Evolutionary conservation across 2,888 invertebrate species (phyloP).

Genomic region (Sinotaia quadrata): DNA sequence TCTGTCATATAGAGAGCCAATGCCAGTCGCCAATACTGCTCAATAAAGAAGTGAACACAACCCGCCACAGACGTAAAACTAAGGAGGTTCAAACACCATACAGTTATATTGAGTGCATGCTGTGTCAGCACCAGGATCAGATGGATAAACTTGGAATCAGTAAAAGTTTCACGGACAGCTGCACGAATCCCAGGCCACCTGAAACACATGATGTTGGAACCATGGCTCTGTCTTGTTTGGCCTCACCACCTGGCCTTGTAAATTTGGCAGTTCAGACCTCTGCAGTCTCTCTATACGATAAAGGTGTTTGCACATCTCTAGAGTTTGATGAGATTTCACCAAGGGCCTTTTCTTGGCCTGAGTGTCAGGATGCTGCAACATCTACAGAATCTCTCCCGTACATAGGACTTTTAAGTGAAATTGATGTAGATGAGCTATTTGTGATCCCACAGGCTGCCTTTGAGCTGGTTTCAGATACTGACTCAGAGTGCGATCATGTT

Average conservation of each 20-base stretch:
- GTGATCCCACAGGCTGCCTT: slow-evolving; percentile 55
- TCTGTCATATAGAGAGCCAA: slow-evolving; percentile 22
- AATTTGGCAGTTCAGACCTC: slow-evolving; percentile 55
- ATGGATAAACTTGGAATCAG: neutral
- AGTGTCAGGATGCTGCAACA: slow-evolving; percentile 54
- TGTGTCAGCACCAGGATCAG: slow-evolving; percentile 28
- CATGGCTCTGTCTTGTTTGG: slow-evolving; percentile 52
- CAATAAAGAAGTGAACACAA: slow-evolving; percentile 25
- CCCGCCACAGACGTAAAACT: slow-evolving; percentile 4
- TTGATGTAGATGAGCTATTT: slow-evolving; percentile 62
- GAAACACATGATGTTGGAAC: slow-evolving; percentile 50
- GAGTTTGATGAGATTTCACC: slow-evolving; percentile 40
- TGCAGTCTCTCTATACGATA: slow-evolving; percentile 46
- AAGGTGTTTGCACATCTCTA: slow-evolving; percentile 51
- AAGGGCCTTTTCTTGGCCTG: slow-evolving; percentile 30
- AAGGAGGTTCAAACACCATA: slow-evolving; percentile 31
- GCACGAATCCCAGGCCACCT: slow-evolving; percentile 32
- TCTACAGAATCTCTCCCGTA: slow-evolving; percentile 64
- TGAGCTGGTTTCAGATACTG: slow-evolving; percentile 43
- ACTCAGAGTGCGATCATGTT: slow-evolving; percentile 38
- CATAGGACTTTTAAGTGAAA: slow-evolving; percentile 61
- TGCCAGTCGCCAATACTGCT: slow-evolving; percentile 8
- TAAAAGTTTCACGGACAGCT: slow-evolving; percentile 37
- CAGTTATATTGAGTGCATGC: slow-evolving; percentile 29
- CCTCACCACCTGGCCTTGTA: slow-evolving; percentile 26